Conservation (phyloP, 2,888 invertebrate genomes). For the Caenorhabditis plicata region DNA sequence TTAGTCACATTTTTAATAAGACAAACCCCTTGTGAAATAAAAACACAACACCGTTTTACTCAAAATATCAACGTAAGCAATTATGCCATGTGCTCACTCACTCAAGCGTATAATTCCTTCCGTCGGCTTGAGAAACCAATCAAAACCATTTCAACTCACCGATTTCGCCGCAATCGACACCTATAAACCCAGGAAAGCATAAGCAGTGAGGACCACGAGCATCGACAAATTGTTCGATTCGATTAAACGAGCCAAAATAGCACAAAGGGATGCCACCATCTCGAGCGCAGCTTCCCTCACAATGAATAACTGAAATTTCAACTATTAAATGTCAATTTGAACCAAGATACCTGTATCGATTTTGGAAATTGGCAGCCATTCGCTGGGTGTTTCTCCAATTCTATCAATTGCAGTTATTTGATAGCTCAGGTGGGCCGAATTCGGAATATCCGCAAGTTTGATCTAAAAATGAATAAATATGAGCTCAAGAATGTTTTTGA, state of each 20-base stretch:
- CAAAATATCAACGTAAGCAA: too few species aligned
- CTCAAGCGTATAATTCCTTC: constrained; percentile 9
- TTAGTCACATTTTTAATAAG: too few species aligned
- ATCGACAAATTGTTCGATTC: constrained; percentile 40
- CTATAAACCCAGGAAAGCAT: constrained; percentile 60
- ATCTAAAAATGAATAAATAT: constrained; percentile 23
- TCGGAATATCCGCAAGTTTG: constrained; percentile 31
- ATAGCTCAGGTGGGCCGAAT: constrained; percentile 42
- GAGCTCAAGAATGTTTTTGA: too few species aligned
- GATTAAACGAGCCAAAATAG: constrained; percentile 48
- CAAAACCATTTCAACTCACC: constrained; percentile 42
- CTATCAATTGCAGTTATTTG: constrained; percentile 53
- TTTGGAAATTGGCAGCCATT: constrained; percentile 42
- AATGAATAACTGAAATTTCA: constrained; percentile 41
- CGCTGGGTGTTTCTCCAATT: constrained; percentile 59
- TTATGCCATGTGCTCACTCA: too few species aligned
- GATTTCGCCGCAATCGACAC: constrained; percentile 47
- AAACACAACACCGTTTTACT: too few species aligned
- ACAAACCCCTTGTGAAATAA: too few species aligned
- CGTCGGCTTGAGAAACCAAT: constrained; percentile 10
- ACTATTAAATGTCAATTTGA: too few species aligned
- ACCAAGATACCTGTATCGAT: constrained; percentile 43
- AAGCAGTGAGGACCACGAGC: constrained; percentile 53
- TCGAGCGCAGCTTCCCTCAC: constrained; percentile 53
- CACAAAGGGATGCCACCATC: constrained; percentile 60